Conservation (phyloP, 2,888 invertebrate species). For the Acanthacorydalis orientalis region DNA sequence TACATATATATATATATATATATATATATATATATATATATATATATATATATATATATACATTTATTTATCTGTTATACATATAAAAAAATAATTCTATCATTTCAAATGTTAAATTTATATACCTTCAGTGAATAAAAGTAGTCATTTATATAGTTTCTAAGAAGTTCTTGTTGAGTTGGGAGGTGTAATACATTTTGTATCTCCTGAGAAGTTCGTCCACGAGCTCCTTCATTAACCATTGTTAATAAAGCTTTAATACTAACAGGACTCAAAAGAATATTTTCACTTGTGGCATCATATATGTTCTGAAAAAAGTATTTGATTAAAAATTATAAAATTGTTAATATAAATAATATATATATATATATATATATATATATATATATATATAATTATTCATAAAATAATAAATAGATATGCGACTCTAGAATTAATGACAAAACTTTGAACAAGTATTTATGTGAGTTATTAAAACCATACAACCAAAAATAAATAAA, state of each 20-base stretch:
- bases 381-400: too few species aligned
- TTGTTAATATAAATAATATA: not conserved
- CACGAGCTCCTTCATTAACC: slow-evolving; percentile 43
- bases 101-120: too few species aligned
- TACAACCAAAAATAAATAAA: too few species aligned
- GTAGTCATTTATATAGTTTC: slow-evolving; percentile 10
- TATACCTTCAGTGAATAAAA: slow-evolving; percentile 11
- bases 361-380: not conserved
- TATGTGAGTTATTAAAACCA: too few species aligned
- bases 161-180: slow-evolving; percentile 17
- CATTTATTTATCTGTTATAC: too few species aligned
- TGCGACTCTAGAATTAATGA: too few species aligned
- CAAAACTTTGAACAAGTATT: too few species aligned
- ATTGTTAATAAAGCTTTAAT: slow-evolving; percentile 43
- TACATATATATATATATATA: too few species aligned
- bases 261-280: slow-evolving; percentile 49
- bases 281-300: slow-evolving; percentile 29
- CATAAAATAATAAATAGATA: too few species aligned
- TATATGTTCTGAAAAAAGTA: slow-evolving; percentile 10
- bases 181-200: slow-evolving; percentile 36
- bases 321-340: not conserved
- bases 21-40: too few species aligned
- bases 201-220: slow-evolving; percentile 38
- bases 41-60: too few species aligned
- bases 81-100: too few species aligned